Conservation (phyloP, 2,113 vertebrate species). For the Lucifuga dentata region DNA sequence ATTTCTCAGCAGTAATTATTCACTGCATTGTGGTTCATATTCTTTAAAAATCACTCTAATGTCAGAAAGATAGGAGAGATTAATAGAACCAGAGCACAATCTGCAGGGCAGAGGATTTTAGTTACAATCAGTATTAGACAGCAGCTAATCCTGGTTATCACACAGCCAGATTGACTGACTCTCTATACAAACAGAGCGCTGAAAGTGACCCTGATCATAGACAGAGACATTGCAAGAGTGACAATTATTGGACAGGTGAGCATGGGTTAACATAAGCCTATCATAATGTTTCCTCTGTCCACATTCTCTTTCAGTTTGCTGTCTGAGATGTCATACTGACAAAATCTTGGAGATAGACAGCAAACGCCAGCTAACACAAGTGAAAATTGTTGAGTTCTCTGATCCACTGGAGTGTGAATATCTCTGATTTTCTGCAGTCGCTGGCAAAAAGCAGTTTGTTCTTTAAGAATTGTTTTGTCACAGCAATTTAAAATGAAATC, state of each 20-base stretch:
- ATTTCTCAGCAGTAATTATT: conserved; percentile 35
- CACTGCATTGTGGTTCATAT: conserved; percentile 4
- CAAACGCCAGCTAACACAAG: conserved; percentile 57
- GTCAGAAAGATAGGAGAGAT: conserved; percentile 24
- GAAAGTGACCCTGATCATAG: conserved; percentile 35
- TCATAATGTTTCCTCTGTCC: conserved; percentile 57
- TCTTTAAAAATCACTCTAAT: conserved; percentile 11
- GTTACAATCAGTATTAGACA: conserved; percentile 28
- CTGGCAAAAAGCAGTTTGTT: conserved; percentile 30
- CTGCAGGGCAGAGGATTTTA: not conserved
- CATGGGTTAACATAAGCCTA: conserved; percentile 42
- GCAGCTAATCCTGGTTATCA: conserved; percentile 51
- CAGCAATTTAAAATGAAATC: not conserved
- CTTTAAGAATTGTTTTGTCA: conserved; percentile 10
- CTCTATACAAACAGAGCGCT: conserved; percentile 35
- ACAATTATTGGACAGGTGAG: conserved; percentile 48
- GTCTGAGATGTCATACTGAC: conserved; percentile 60
- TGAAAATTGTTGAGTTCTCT: conserved; percentile 59
- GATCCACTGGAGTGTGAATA: conserved; percentile 53
- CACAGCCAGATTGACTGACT: conserved; percentile 25
- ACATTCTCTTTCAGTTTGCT: conserved; percentile 61
- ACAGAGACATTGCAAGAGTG: conserved; percentile 15
- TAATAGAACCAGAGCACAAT: conserved; percentile 18
- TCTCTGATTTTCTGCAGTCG: conserved; percentile 45
- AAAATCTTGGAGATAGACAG: conserved; percentile 47